Evolutionary conservation across 2,888 invertebrate species (phyloP), one percentile per base, ranked within the genome.

Genomic region (Eulithis testata): DNA sequence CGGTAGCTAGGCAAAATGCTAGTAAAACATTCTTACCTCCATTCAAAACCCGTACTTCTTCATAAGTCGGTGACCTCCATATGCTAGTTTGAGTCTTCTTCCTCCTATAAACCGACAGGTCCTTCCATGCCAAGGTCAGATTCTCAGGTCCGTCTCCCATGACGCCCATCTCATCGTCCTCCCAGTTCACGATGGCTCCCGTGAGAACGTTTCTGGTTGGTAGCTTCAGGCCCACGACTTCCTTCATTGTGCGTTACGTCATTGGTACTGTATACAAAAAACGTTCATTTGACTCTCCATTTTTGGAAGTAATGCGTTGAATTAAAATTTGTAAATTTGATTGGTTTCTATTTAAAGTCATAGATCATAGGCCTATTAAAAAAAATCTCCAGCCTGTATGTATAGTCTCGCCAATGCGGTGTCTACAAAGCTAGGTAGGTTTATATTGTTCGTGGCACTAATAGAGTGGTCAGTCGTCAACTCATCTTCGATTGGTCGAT

Each of bases 11-110:
- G 21, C 21, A 21, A 21, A 21, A 21, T 21, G 21, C 21, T 21
- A 21, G 21, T 40, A 5, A 40, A 9, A 40, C 3, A 40, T 31
- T 11, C 79, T 76, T 81, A 94, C 95, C 94, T 87, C 93, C 94
- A 80, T 94, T 91, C 56, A 95, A 79, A 49, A 95, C 90, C 69
- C 91, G 91, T 12, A 94, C 84, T 72, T 93, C 90, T 73, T 94
- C 94, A 69, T 91, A 90, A 1, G 85, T 86, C 37, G 92, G 82
- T 0, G 92, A 90, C 54, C 89, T 85, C 88, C 94, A 93, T 61
- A 94, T 93, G 68, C 92, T 91, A 49, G 85, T 91, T 72, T 92
- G 88, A 11, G 79, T 82, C 63, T 93, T 94, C 79, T 87, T 93
- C 75, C 82, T 89, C 49, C 93, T 87, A 72, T 92, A 94, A 1